Base-by-base conservation (phyloP, 2,888 invertebrate species). In the Labia minor region DNA sequence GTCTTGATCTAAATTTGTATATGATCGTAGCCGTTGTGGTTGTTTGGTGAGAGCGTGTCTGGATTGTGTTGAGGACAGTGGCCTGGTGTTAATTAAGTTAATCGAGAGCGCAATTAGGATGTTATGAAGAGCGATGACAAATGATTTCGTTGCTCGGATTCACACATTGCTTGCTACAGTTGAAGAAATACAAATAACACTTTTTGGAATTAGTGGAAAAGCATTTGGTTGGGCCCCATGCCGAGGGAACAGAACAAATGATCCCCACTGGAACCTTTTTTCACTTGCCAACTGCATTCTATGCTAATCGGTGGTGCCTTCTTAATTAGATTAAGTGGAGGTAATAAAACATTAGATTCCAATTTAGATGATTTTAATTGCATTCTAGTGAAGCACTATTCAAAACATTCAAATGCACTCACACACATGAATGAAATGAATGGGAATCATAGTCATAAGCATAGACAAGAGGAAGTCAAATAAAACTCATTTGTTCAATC, bases 301-400 rank as follows among this genome's bases (percentile, higher is more conserved):
- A 49, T 49, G 49, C 49, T 49, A 49, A 49, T 49, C 49, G 49
- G 49, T 8, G 14, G 49, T 49, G 49, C 2, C 2, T 26, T 26
- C 26, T 26, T 49, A 49, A 49, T 49, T 49, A 49, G 49, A 49
- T 49, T 49, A 49, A 49, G 49, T 49, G 49, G n/a, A 49, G 49
- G 49, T 14, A 49, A 49, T 49, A 49, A 49, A 14, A 49, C 49
- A 49, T 49, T 49, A 49, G 49, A 49, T 49, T 49, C 49, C 3
- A 49, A 49, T 49, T 49, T 49, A 49, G 49, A 49, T 49, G 49
- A 49, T 49, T 49, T 49, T 49, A 49, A 49, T 49, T 49, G 49
- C 49, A 49, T 49, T 49, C 49, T n/a, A 16, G n/a, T 49, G n/a
- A n/a, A n/a, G n/a, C n/a, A n/a, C n/a, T n/a, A 8, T 26, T 26